Base-by-base conservation (phyloP, 2,113 vertebrate genomes). In the Trochalopteron elliotii region DNA sequence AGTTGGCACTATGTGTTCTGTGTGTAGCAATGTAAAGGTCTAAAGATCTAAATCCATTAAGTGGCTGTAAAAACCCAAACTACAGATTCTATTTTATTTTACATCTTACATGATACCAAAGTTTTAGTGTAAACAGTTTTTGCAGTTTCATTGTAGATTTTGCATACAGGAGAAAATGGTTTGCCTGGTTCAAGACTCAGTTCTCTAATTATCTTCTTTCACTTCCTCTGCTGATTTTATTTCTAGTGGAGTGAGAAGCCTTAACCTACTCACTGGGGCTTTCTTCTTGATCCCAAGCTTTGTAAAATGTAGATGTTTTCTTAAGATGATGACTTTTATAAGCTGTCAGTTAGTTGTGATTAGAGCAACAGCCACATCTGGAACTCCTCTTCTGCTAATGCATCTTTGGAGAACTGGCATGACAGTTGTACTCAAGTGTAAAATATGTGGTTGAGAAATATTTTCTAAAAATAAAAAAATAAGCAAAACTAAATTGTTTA, bases 191-290 rank as follows among this genome's bases (percentile, higher is more conserved):
- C 59, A 92, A 89, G 76, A 70, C 30, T 87, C 61, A 42, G 57
- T 89, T 92, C 88, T 87, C 60, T 74, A 89, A 90, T 83, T 83
- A 44, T 82, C 68, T 88, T 70, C 33, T 86, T 94, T 96, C 74
- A 92, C 44, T 90, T 92, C 76, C 72, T 83, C 44, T 83, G 15
- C 23, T 92, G 44, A 61, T 89, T 89, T 85, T 92, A 78, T 87
- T 87, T 92, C 72, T 91, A 75, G 31, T 71, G 31, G 40, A 55
- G 10, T 55, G 30, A 55, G 31, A 49, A 89, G 65, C 28, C 44
- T 80, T 83, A 30, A 72, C 44, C 27, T 83, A 12, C 64, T 86
- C 30, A 16, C 31, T 50, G 25, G 49, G 53, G 25, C 50, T 86
- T 25, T 80, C 33, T 82, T 71, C 39, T 83, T 60, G 18, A 78